Conservation (phyloP, 2,797 vertebrate genomes). For the Oophaga sylvatica region DNA sequence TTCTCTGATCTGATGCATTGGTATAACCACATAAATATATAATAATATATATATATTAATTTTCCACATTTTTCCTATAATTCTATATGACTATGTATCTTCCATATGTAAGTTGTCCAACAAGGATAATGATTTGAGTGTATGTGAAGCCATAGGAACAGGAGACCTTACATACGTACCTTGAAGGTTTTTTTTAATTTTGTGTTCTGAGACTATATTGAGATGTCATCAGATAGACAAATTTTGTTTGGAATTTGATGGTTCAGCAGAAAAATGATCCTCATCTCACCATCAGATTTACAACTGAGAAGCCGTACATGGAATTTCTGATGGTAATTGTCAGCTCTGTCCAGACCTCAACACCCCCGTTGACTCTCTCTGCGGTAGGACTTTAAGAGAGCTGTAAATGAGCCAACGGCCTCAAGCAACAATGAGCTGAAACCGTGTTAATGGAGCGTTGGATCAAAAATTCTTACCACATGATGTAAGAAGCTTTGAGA, state of each 20-base stretch:
- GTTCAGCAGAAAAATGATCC: neutral
- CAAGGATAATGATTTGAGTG: neutral
- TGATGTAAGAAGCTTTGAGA: slow-evolving; percentile 8
- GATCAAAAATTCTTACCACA: neutral
- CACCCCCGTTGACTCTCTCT: neutral
- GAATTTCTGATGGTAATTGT: slow-evolving; percentile 13
- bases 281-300: neutral
- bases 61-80: too few relatives aligned
- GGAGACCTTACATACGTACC: neutral
- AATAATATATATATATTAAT: too few relatives aligned
- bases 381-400: slow-evolving; percentile 4
- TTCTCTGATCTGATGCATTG: too few relatives aligned
- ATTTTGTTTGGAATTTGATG: neutral
- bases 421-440: slow-evolving; percentile 18
- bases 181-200: neutral
- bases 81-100: too few relatives aligned
- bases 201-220: neutral
- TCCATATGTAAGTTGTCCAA: neutral
- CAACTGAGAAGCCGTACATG: neutral
- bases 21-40: too few relatives aligned
- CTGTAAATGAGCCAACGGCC: slow-evolving; percentile 6
- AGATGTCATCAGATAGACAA: slow-evolving; percentile 6
- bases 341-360: neutral
- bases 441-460: neutral
- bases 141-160: neutral